A percentile compares a stretch with the other conserved stretches of the same genome.
These are phyloP conservation scores for Leptinotarsa undecemlineata DNA, from an alignment of 1,140 invertebrate genomes.

Conservation along the genomic window DNA sequence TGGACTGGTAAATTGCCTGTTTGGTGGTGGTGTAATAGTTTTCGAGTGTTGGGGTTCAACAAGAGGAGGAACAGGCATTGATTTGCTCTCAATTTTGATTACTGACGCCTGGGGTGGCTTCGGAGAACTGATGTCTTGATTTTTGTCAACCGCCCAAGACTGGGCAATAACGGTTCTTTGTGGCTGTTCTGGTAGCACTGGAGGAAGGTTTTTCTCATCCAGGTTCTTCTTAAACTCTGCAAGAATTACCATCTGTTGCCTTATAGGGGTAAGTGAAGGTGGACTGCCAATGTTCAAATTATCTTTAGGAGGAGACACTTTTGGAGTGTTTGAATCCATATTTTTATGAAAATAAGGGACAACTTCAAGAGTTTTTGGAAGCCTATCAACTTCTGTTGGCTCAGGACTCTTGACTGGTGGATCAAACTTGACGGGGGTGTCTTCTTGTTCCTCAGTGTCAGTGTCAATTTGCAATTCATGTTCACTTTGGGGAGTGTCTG, in stretches of 20 bases:
- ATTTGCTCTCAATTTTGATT: constrained; percentile 20
- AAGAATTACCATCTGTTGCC: constrained; percentile 30
- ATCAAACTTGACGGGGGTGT: constrained; percentile 51
- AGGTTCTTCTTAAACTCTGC: constrained; percentile 36
- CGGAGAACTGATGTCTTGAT: constrained; percentile 15
- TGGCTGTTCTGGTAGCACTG: constrained; percentile 36
- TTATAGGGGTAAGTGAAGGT: constrained; percentile 51
- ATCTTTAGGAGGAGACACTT: constrained; percentile 34
- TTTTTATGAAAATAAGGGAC: constrained; percentile 39
- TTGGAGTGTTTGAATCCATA: constrained; percentile 35
- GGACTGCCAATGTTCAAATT: constrained; percentile 44
- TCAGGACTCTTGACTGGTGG: constrained; percentile 56
- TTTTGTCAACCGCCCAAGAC: constrained; percentile 54
- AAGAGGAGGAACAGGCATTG: not conserved
- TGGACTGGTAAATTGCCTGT: not conserved
- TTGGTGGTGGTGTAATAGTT: not conserved
- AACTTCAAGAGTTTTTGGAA: constrained; percentile 59
- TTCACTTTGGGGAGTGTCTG: constrained; percentile 82
- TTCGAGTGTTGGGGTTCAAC: not conserved
- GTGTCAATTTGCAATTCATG: constrained; percentile 85
- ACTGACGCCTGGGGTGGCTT: constrained; percentile 12
- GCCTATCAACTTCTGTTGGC: constrained; percentile 56
- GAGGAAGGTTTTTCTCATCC: constrained; percentile 28
- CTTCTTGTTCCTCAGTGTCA: constrained; percentile 72
- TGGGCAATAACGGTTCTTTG: constrained; percentile 56